A percentile compares a stretch with the other conserved stretches of the same genome.
phyloP scores from a whole-genome alignment of 2,888 invertebrate genomes.

The Chalcis sispes region DNA sequence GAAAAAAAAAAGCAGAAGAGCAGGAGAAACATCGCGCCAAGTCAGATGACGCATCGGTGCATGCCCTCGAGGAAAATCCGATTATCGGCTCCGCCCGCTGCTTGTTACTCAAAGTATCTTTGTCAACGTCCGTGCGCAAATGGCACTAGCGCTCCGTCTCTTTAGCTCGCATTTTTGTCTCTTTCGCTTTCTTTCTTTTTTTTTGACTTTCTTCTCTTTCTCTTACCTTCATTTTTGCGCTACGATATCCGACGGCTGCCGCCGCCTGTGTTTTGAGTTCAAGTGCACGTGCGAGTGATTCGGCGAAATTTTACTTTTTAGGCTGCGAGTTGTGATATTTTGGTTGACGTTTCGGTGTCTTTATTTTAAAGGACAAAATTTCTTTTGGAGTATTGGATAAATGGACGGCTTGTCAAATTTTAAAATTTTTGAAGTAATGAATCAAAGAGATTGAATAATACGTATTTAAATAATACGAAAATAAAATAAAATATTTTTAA shows the following conservation, averaged over 20 bases:
- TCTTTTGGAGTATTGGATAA: too few relatives aligned
- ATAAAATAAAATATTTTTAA: too few relatives aligned
- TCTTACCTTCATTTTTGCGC: neutral
- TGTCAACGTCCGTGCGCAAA: slow-evolving; percentile 41
- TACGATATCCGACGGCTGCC: slow-evolving; percentile 20
- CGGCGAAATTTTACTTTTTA: too few relatives aligned
- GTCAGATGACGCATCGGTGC: slow-evolving; percentile 18
- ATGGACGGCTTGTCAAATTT: too few relatives aligned
- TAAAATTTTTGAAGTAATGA: too few relatives aligned
- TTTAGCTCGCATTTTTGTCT: neutral
- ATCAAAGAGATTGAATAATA: too few relatives aligned
- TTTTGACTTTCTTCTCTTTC: slow-evolving; percentile 5
- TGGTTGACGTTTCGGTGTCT: neutral
- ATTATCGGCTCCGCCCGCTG: slow-evolving; percentile 47
- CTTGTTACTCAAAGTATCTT: slow-evolving; percentile 49
- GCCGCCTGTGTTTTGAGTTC: neutral
- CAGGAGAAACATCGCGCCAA: slow-evolving; percentile 2
- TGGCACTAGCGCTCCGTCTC: neutral
- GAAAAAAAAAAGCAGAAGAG: slow-evolving; percentile 4
- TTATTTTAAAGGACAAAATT: too few relatives aligned
- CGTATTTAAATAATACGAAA: too few relatives aligned
- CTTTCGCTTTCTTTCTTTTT: neutral
- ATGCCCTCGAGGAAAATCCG: slow-evolving; percentile 37
- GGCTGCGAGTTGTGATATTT: neutral
- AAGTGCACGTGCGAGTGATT: slow-evolving; percentile 36